Percentiles rank a stretch among this genome's conserved stretches.
These are phyloP conservation scores for Linurgus olivaceus DNA, from an alignment of 2,797 vertebrate species.

Conservation along the genomic window DNA sequence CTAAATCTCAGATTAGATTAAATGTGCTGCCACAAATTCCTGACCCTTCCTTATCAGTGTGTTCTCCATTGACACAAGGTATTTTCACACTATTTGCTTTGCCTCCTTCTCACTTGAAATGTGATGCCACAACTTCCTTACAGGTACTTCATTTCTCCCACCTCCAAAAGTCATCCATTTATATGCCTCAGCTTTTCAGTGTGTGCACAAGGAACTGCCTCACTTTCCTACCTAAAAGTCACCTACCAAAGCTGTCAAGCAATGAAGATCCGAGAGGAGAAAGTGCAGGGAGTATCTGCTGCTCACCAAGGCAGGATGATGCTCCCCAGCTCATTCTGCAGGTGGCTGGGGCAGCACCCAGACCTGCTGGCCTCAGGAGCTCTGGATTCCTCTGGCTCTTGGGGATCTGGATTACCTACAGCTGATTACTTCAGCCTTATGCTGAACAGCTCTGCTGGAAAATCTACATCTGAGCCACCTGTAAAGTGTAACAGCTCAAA, in stretches of 20 bases:
- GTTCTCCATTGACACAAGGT: neutral
- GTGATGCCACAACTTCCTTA: neutral
- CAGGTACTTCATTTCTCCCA: neutral
- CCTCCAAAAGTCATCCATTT: neutral
- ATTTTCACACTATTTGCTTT: neutral
- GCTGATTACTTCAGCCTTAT: neutral
- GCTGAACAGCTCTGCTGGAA: neutral
- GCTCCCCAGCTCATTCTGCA: neutral
- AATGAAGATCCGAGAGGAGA: neutral
- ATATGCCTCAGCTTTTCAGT: neutral
- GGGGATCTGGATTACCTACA: neutral
- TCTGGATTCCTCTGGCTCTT: neutral
- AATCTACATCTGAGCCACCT: neutral
- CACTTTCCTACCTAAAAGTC: neutral
- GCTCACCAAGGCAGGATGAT: neutral
- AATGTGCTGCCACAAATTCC: neutral
- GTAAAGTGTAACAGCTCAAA: neutral
- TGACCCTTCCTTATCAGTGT: neutral
- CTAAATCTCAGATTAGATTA: neutral
- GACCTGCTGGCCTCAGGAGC: neutral
- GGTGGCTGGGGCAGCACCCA: neutral
- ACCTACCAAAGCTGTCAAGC: rapidly evolving
- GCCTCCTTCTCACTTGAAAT: neutral
- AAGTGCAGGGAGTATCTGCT: neutral
- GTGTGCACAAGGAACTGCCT: neutral